These are phyloP conservation scores for Monochamus alternatus DNA, from an alignment of 2,888 invertebrate genomes.

Conservation along the genomic window DNA sequence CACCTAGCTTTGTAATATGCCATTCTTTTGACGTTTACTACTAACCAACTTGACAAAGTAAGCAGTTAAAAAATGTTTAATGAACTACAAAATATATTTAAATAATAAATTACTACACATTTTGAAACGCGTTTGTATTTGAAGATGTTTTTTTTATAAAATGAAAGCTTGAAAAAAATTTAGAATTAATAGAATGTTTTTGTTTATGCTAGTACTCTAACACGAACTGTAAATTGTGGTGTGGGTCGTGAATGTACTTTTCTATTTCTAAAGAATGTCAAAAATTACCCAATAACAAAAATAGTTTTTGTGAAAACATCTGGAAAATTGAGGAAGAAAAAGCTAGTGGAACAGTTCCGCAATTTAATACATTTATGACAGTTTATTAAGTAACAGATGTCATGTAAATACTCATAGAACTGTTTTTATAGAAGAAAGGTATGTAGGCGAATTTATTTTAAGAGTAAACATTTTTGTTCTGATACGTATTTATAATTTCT, in stretches of 20 bases:
- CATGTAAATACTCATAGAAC: slow-evolving; percentile 37
- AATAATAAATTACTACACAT: too few relatives aligned
- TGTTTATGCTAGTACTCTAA: slow-evolving; percentile 32
- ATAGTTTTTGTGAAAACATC: slow-evolving; percentile 64
- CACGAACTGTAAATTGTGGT: slow-evolving; percentile 48
- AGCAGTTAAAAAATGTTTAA: too few relatives aligned
- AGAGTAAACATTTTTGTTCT: slow-evolving; percentile 19
- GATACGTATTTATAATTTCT: slow-evolving; percentile 7
- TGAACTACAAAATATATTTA: too few relatives aligned
- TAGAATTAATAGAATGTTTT: not conserved
- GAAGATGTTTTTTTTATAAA: not conserved
- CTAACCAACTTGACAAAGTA: not conserved
- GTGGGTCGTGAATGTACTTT: slow-evolving; percentile 31
- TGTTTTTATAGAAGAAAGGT: slow-evolving; percentile 34
- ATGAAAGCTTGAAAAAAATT: too few relatives aligned
- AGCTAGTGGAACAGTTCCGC: slow-evolving; percentile 31
- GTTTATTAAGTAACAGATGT: slow-evolving; percentile 34
- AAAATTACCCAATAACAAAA: slow-evolving; percentile 67
- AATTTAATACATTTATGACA: slow-evolving; percentile 28
- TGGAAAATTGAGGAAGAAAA: slow-evolving; percentile 56
- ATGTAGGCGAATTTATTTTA: slow-evolving; percentile 29
- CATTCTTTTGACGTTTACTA: slow-evolving; percentile 57
- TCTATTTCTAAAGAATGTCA: slow-evolving; percentile 53
- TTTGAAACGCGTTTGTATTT: too few relatives aligned
- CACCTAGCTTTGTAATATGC: slow-evolving; percentile 67